These are phyloP conservation scores for Goniozus legneri DNA, from an alignment of 1,140 invertebrate genomes.

Conservation along the genomic window DNA sequence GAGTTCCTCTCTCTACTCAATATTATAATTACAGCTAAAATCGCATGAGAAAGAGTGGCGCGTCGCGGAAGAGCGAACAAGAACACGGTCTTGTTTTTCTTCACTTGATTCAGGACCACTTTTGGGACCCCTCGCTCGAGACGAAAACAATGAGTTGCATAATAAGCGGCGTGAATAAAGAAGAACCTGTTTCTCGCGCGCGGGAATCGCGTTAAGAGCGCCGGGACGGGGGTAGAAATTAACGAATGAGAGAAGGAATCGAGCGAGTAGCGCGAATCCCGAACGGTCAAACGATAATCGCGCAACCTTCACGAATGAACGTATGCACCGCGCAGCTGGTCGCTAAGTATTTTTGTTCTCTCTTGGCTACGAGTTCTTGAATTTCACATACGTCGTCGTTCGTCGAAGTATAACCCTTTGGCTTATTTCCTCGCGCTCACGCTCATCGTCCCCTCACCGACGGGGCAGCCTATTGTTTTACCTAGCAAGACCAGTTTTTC, in stretches of 20 bases:
- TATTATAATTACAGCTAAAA: no score
- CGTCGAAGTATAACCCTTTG: conserved; percentile 11
- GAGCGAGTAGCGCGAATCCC: no score
- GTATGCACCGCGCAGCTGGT: conserved; percentile 30
- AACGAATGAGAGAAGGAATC: background rate
- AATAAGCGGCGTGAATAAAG: conserved; percentile 25
- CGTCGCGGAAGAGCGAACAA: no score
- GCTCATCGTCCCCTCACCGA: conserved; percentile 5
- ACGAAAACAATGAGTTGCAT: conserved; percentile 33
- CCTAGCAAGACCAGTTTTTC: conserved; percentile 41
- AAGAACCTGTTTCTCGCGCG: conserved; percentile 25
- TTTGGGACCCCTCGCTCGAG: conserved; percentile 15
- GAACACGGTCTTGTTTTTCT: no score
- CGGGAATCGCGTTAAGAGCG: conserved; percentile 4
- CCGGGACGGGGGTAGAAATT: conserved; percentile 3
- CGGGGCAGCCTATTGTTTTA: conserved; percentile 35
- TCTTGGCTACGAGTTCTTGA: conserved; percentile 37
- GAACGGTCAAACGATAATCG: no score
- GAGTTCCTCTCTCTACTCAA: no score
- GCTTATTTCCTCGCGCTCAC: conserved; percentile 8
- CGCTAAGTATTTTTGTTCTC: conserved; percentile 28
- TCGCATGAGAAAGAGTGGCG: no score
- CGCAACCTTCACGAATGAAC: no score
- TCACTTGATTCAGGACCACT: conserved; percentile 17
- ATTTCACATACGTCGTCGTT: conserved; percentile 31